Conservation (phyloP, 2,113 vertebrate species). For the Synodontis membranacea region DNA sequence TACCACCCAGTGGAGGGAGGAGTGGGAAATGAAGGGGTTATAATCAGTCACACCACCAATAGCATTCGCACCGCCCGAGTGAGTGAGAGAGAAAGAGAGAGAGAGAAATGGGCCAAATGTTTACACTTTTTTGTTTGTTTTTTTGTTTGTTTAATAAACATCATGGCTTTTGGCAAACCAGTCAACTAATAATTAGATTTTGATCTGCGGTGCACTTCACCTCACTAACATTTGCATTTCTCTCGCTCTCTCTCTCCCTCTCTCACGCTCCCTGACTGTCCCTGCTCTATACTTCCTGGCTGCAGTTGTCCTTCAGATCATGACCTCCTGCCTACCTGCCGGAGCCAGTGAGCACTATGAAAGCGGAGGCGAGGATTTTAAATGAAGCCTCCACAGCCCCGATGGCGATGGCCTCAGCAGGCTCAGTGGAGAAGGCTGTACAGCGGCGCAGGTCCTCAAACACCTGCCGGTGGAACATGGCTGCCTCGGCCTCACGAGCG, state of each 20-base stretch:
- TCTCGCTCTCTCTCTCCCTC: conserved; percentile 36
- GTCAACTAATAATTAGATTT: background rate
- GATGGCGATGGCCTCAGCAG: conserved; percentile 90
- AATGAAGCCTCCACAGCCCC: conserved; percentile 96
- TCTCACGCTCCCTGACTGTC: conserved; percentile 58
- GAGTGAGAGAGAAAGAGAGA: conserved; percentile 33
- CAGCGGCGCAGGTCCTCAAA: conserved; percentile 96
- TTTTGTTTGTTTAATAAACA: background rate
- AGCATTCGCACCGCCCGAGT: conserved; percentile 23
- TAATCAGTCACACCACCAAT: conserved; percentile 55
- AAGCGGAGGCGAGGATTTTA: conserved; percentile 91
- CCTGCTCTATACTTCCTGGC: conserved; percentile 37
- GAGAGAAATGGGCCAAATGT: conserved; percentile 43
- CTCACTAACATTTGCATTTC: background rate
- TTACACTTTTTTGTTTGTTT: background rate
- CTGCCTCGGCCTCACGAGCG: conserved; percentile 97
- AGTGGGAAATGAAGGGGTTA: conserved; percentile 56
- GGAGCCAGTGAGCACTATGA: conserved; percentile 96
- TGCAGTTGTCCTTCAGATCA: background rate
- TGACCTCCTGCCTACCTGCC: conserved; percentile 88
- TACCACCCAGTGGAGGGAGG: conserved; percentile 51
- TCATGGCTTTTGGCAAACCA: background rate
- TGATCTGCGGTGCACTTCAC: background rate
- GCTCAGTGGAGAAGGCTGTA: conserved; percentile 81
- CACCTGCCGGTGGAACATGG: conserved; percentile 97